A percentile compares a stretch with the other conserved stretches of the same genome.
These are phyloP conservation scores for Lepidothrix coronata DNA, from an alignment of 2,113 vertebrate genomes.

Conservation along the genomic window DNA sequence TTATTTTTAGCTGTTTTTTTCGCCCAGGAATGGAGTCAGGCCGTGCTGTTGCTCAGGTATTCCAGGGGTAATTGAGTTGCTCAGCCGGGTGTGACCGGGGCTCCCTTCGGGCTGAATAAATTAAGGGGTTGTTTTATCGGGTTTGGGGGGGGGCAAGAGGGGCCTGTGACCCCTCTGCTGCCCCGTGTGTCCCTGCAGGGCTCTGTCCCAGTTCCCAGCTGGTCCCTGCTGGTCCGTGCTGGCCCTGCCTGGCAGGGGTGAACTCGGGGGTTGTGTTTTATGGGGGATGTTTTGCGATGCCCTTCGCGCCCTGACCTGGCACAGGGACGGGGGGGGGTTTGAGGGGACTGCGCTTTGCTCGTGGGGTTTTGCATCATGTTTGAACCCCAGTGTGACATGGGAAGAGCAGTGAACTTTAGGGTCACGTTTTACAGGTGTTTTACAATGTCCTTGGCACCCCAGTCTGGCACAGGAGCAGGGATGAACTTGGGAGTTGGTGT, in stretches of 20 bases:
- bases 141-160: not conserved
- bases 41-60: slow-evolving; percentile 82
- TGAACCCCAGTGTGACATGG: not conserved
- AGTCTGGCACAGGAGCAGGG: too few species aligned
- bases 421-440: not conserved
- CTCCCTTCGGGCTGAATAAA: slow-evolving; percentile 81
- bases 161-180: not conserved
- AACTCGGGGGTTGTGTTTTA: not conserved
- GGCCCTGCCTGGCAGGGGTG: not conserved
- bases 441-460: not conserved
- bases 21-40: slow-evolving; percentile 75
- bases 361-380: not conserved
- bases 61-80: slow-evolving; percentile 83
- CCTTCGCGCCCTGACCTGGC: not conserved
- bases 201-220: not conserved
- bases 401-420: not conserved
- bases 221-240: accelerated
- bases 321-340: not conserved
- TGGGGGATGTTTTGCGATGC: not conserved
- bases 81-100: slow-evolving; percentile 80
- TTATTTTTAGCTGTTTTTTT: not conserved
- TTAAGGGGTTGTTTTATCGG: slow-evolving; percentile 53
- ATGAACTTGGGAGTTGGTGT: too few species aligned
- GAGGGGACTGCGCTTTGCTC: too few species aligned
- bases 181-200: not conserved